Evolutionary conservation across 2,797 vertebrate genomes (phyloP).

Genomic region (Cuniculus paca): DNA sequence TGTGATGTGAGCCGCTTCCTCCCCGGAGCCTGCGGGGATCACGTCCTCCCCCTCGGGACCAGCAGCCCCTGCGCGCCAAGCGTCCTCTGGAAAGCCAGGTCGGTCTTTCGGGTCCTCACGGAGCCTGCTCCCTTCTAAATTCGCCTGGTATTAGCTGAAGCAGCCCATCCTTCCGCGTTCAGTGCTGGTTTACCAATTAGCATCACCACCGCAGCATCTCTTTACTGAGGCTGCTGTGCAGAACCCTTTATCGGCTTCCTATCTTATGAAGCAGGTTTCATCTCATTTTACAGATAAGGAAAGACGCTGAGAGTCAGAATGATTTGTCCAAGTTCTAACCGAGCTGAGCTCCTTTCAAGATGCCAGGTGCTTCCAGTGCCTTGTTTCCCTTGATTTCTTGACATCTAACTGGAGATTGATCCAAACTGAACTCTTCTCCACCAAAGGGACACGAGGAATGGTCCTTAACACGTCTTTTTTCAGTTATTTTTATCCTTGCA

Average conservation of each 20-base stretch:
- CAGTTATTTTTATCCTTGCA: background rate
- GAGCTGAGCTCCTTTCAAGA: conserved; percentile 16
- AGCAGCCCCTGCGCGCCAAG: conserved; percentile 41
- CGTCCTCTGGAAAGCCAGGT: background rate
- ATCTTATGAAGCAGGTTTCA: background rate
- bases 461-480: conserved; percentile 31
- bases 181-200: background rate
- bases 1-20: background rate
- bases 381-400: background rate
- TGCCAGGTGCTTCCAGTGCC: background rate
- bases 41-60: conserved; percentile 1
- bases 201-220: background rate
- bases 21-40: background rate
- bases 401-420: background rate
- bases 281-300: conserved; percentile 38
- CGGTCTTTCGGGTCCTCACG: background rate
- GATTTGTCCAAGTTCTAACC: background rate
- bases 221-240: conserved; percentile 8
- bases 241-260: background rate
- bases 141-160: background rate
- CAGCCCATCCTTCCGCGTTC: background rate
- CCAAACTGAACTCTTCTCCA: background rate
- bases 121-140: conserved; percentile 38
- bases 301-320: background rate
- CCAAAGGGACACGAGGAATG: background rate